Conservation (phyloP, 2,113 vertebrate species). For the Phrynosoma platyrhinos region DNA sequence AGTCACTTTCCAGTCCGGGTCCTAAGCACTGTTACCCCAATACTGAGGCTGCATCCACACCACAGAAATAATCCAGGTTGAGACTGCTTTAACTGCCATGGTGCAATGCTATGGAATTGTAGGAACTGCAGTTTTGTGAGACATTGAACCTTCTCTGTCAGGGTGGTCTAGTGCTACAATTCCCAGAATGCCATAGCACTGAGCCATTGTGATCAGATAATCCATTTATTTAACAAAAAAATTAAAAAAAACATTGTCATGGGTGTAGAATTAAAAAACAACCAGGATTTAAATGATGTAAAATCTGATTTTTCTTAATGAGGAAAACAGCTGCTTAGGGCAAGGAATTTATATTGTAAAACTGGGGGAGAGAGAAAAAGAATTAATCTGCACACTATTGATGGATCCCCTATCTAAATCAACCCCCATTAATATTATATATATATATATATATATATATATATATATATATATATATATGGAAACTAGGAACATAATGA, state of each 20-base stretch:
- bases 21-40: neutral
- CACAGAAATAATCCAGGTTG: no score
- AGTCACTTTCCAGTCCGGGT: neutral
- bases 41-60: no score
- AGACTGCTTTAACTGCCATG: no score
- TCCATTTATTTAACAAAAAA: neutral
- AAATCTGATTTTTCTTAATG: neutral
- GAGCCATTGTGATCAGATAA: neutral
- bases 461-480: neutral
- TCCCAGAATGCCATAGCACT: no score
- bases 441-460: no score
- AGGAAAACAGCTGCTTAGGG: neutral
- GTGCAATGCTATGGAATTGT: no score
- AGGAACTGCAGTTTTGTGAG: no score
- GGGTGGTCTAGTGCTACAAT: no score
- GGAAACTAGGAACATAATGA: neutral
- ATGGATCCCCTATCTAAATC: neutral
- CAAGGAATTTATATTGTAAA: neutral
- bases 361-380: neutral
- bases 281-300: neutral
- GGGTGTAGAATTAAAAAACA: neutral
- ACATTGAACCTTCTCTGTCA: no score
- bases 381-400: neutral
- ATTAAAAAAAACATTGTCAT: no score
- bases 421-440: neutral